Conservation (phyloP, 1,140 invertebrate species). For the Procambarus virginalis region DNA sequence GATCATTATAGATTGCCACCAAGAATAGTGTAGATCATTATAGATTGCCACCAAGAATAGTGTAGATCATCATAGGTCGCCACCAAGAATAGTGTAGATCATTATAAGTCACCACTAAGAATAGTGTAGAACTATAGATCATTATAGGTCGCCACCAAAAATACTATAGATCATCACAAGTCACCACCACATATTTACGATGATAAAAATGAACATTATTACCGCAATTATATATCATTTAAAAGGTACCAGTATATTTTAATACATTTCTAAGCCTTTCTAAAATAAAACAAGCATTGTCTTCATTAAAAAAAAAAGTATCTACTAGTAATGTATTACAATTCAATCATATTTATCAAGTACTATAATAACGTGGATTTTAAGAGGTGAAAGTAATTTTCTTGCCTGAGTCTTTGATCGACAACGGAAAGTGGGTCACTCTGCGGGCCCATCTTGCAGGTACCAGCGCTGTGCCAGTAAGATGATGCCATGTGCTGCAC, state of each 20-base stretch:
- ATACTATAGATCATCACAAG: not conserved
- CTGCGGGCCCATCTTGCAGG: slow-evolving; percentile 75
- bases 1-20: not conserved
- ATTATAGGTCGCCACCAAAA: too few relatives aligned
- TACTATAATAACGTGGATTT: not conserved
- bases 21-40: not conserved
- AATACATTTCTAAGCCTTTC: too few relatives aligned
- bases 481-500: slow-evolving; percentile 38
- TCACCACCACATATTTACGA: not conserved
- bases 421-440: slow-evolving; percentile 73
- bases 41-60: not conserved
- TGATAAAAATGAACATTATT: too few relatives aligned
- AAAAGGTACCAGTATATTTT: too few relatives aligned
- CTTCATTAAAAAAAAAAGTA: too few relatives aligned
- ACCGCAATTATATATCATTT: too few relatives aligned
- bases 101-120: not conserved
- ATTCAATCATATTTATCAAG: too few relatives aligned
- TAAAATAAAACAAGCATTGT: too few relatives aligned
- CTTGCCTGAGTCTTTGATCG: slow-evolving; percentile 73
- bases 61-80: not conserved
- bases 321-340: too few relatives aligned
- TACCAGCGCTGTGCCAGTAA: slow-evolving; percentile 70
- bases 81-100: not conserved
- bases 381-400: not conserved
- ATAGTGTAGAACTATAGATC: too few relatives aligned